These are phyloP conservation scores for Torymus aiolomorphi DNA, from an alignment of 2,888 invertebrate genomes.

Conservation along the genomic window DNA sequence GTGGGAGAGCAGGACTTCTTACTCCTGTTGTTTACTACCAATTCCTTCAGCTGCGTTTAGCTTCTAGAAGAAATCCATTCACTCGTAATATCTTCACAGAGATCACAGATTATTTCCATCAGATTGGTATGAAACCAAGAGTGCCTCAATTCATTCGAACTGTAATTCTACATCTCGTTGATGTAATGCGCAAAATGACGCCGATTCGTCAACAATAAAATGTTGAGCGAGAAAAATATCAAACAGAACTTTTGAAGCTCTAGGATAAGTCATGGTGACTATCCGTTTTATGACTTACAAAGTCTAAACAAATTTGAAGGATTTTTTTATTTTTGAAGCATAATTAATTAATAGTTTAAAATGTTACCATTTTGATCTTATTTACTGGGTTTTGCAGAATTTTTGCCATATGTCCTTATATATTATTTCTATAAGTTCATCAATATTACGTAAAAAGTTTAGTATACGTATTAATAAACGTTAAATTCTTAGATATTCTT, in stretches of 20 bases:
- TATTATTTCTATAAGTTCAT: slow-evolving; percentile 22
- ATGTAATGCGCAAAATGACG: slow-evolving; percentile 86
- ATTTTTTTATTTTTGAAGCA: slow-evolving; percentile 39
- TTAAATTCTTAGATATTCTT: slow-evolving; percentile 12
- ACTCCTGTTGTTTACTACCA: slow-evolving; percentile 98
- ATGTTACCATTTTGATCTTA: slow-evolving; percentile 41
- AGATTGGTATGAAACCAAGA: slow-evolving; percentile 81
- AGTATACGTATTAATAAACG: slow-evolving; percentile 13
- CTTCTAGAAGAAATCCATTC: slow-evolving; percentile 96
- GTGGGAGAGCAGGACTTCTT: slow-evolving; percentile 92
- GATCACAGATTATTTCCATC: slow-evolving; percentile 85
- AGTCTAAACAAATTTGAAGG: slow-evolving; percentile 28
- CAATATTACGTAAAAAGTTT: background rate
- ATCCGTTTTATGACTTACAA: slow-evolving; percentile 19
- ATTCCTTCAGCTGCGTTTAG: slow-evolving; percentile 93
- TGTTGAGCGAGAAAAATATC: slow-evolving; percentile 18
- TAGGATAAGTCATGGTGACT: slow-evolving; percentile 41
- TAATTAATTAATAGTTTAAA: slow-evolving; percentile 33
- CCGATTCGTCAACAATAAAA: slow-evolving; percentile 74
- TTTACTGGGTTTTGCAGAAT: slow-evolving; percentile 22
- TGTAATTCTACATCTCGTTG: slow-evolving; percentile 80
- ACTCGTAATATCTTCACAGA: slow-evolving; percentile 95
- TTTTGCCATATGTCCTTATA: slow-evolving; percentile 25
- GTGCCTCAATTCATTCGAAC: slow-evolving; percentile 83
- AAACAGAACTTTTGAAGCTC: slow-evolving; percentile 27